Evolutionary conservation across 35 echinoderm and acorn worm genomes (phyloP).

Genomic region (Lytechinus variegatus): DNA sequence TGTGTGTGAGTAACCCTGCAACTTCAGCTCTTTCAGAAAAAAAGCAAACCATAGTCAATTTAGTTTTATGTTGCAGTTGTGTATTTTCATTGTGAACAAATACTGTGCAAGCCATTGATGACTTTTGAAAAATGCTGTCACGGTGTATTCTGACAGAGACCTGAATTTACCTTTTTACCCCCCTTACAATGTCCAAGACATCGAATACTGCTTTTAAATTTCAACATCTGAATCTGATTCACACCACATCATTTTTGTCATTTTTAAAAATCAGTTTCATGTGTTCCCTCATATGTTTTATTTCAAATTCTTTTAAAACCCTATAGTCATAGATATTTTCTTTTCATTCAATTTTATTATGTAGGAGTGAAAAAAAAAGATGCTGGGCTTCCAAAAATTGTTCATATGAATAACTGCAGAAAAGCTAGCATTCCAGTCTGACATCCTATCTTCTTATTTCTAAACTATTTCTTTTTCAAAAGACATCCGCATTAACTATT

Average conservation of each 20-base stretch:
- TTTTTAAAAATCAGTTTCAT: background rate
- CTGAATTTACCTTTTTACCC: background rate
- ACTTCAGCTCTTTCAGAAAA: constrained; percentile 33
- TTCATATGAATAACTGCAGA: constrained; percentile 3
- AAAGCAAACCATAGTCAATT: background rate
- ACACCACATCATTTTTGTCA: background rate
- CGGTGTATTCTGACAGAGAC: background rate
- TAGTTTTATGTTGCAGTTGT: constrained; percentile 16
- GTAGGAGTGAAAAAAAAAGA: background rate
- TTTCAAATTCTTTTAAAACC: background rate
- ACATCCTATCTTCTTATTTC: background rate
- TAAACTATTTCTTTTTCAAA: background rate
- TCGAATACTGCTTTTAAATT: background rate
- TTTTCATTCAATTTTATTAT: background rate
- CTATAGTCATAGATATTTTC: background rate
- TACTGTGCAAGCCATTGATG: background rate
- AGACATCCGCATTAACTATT: background rate
- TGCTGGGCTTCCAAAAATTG: background rate
- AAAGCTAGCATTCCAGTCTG: background rate
- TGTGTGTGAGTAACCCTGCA: constrained; percentile 26
- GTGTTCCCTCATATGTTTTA: background rate
- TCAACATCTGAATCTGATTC: background rate
- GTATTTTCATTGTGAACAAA: background rate
- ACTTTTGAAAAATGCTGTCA: no score
- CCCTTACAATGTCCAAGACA: background rate